These are phyloP conservation scores for Lucilia cuprina DNA, from an alignment of 1,140 invertebrate genomes.

Conservation along the genomic window DNA sequence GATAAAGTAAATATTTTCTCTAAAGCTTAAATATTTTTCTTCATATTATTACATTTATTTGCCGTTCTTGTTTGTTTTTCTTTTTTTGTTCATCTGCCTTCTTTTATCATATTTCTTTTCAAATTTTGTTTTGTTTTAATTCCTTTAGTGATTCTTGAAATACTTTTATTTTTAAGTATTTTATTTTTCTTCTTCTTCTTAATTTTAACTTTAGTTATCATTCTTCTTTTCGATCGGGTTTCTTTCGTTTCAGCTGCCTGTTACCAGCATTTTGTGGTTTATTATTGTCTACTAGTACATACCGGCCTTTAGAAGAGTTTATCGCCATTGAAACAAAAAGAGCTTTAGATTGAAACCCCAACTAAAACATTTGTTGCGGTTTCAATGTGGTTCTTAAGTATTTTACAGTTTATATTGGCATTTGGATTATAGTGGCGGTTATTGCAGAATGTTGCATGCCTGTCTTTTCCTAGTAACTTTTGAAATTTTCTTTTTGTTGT, in stretches of 20 bases:
- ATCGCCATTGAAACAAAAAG: neutral
- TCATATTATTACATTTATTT: neutral
- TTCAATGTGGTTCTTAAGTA: neutral
- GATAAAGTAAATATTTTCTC: too few relatives aligned
- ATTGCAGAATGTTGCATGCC: neutral
- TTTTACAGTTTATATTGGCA: neutral
- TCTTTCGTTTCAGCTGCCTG: neutral
- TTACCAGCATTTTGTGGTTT: neutral
- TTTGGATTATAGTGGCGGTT: neutral
- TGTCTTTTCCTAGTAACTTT: neutral
- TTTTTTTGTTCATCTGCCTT: neutral
- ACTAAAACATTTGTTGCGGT: neutral
- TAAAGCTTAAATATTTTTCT: too few relatives aligned
- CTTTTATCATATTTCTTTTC: neutral
- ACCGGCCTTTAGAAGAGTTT: neutral
- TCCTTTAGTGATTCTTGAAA: neutral
- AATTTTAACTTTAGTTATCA: neutral
- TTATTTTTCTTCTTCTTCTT: neutral
- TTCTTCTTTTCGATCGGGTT: too few relatives aligned
- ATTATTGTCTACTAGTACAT: too few relatives aligned
- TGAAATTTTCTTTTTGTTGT: too few relatives aligned
- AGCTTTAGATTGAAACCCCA: neutral
- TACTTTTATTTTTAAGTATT: neutral
- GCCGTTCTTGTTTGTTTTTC: neutral
- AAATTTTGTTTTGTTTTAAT: neutral